Evolutionary conservation across 2,113 vertebrate species (phyloP).

Genomic region (Hepsetus odoe): DNA sequence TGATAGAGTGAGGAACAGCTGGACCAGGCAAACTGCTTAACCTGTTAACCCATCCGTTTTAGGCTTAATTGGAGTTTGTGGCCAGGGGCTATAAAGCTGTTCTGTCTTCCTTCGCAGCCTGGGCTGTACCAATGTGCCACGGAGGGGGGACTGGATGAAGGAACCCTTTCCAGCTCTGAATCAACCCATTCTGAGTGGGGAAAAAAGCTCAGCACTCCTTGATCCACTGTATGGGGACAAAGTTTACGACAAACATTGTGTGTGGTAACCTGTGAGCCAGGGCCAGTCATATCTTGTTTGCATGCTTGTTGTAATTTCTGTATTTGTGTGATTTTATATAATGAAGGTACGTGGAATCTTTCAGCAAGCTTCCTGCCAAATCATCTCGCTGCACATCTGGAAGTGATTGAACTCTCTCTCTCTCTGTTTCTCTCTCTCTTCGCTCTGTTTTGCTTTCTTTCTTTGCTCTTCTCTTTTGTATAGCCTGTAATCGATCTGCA

Average conservation of each 20-base stretch:
- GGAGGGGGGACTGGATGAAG: not conserved
- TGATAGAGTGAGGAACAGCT: not conserved
- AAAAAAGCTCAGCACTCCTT: not conserved
- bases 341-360: constrained; percentile 14
- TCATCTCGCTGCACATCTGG: constrained; percentile 16
- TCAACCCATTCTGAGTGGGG: too few species aligned
- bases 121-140: not conserved
- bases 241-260: too few species aligned
- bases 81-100: constrained; percentile 52
- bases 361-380: constrained; percentile 8
- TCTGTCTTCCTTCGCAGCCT: constrained; percentile 6
- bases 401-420: constrained; percentile 24
- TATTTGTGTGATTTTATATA: constrained; percentile 31
- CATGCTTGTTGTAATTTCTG: constrained; percentile 9
- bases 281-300: not conserved
- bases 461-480: constrained; percentile 42
- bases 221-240: not conserved
- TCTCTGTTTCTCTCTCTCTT: not conserved
- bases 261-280: not conserved
- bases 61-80: constrained; percentile 53
- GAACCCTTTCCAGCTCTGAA: not conserved
- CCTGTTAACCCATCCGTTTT: constrained; percentile 34
- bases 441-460: constrained; percentile 2
- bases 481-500: constrained; percentile 57
- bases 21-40: constrained; percentile 21